These are phyloP conservation scores for Notothenia coriiceps DNA, from an alignment of 2,113 vertebrate species.

Conservation along the genomic window DNA sequence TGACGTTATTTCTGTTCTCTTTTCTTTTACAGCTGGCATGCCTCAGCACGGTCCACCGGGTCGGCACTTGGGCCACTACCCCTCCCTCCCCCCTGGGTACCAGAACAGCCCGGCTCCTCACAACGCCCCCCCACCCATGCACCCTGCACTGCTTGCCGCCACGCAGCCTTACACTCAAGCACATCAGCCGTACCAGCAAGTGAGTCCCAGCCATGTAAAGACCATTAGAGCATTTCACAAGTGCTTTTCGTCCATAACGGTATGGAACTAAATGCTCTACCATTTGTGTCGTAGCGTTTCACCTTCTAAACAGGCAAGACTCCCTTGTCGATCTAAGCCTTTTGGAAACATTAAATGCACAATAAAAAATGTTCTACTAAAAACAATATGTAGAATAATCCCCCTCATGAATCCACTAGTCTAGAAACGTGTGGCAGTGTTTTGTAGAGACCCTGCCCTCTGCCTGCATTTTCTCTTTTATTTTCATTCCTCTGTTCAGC, in stretches of 20 bases:
- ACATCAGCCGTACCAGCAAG: conserved; percentile 90
- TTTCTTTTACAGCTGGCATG: conserved; percentile 63
- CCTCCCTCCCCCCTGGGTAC: conserved; percentile 91
- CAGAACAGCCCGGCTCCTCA: conserved; percentile 84
- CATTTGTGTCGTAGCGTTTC: background rate
- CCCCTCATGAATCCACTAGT: too few relatives aligned
- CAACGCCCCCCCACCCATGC: conserved; percentile 76
- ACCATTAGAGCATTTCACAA: background rate
- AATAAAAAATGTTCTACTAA: too few relatives aligned
- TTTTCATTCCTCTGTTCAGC: too few relatives aligned
- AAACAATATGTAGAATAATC: too few relatives aligned
- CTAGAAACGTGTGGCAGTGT: too few relatives aligned
- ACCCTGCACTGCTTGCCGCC: conserved; percentile 80
- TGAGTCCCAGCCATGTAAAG: conserved; percentile 47
- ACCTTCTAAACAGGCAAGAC: background rate
- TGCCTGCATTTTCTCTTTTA: too few relatives aligned
- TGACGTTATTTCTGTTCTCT: background rate
- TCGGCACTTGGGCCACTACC: conserved; percentile 90
- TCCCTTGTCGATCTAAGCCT: background rate
- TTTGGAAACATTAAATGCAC: background rate
- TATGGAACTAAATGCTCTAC: background rate
- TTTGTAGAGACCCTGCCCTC: too few relatives aligned
- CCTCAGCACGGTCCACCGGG: conserved; percentile 83
- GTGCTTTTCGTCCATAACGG: background rate
- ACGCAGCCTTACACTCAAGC: conserved; percentile 87